phyloP scores from a whole-genome alignment of 2,113 vertebrate genomes.

The Tragelaphus imberbis region DNA sequence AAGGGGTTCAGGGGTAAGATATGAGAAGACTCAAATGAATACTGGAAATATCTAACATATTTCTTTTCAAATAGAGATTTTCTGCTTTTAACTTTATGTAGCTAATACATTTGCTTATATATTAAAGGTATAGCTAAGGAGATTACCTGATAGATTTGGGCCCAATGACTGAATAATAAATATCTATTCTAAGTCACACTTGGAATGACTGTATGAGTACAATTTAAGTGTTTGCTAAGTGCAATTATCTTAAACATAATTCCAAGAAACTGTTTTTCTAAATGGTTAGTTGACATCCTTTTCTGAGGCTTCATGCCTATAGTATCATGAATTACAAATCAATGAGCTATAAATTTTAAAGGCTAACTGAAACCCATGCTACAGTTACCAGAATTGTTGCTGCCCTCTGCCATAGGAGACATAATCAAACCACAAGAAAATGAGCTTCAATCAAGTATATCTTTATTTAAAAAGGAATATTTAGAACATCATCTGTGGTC shows the following conservation, averaged over 20 bases:
- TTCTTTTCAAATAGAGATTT: neutral
- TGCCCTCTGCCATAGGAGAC: neutral
- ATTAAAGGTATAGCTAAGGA: neutral
- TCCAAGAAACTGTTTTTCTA: neutral
- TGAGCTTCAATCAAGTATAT: neutral
- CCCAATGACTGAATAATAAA: neutral
- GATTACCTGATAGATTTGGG: neutral
- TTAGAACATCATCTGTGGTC: neutral
- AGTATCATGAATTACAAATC: neutral
- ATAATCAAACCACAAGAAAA: neutral
- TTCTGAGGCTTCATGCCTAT: neutral
- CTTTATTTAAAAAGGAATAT: neutral
- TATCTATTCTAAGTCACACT: neutral
- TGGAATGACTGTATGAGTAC: neutral
- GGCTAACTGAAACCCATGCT: neutral
- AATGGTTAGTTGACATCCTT: neutral
- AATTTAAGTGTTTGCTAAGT: conserved; percentile 5
- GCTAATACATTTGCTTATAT: neutral
- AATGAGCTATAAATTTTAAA: conserved; percentile 5
- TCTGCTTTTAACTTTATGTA: neutral
- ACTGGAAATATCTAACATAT: neutral
- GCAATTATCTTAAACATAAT: neutral
- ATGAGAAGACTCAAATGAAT: neutral
- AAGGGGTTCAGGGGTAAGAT: neutral
- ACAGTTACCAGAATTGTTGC: neutral